Conservation (phyloP, 2,888 invertebrate species). For the Pristionchus fissidentatus region DNA sequence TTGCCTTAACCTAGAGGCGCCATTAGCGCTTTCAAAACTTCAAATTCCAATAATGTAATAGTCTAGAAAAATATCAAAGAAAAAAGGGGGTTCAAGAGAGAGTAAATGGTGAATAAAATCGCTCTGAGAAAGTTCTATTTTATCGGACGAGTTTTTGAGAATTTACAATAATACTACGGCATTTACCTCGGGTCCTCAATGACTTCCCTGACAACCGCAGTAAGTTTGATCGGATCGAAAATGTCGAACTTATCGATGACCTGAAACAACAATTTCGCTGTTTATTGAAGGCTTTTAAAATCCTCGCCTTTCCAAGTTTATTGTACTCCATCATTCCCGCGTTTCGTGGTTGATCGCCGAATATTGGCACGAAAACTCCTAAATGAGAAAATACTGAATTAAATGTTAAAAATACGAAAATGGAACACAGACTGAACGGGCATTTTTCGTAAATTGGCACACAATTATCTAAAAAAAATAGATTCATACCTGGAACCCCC, state of each 20-base stretch:
- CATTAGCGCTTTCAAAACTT: too few species aligned
- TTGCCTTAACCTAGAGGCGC: too few species aligned
- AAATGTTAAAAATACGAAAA: too few species aligned
- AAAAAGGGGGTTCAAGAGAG: too few species aligned
- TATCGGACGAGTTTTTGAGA: background rate
- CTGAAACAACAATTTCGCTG: background rate
- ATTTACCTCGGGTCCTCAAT: background rate
- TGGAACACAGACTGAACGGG: background rate
- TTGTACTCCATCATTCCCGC: slow-evolving; percentile 28
- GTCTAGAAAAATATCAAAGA: too few species aligned
- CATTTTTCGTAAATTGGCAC: too few species aligned
- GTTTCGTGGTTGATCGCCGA: background rate
- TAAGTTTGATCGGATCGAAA: background rate
- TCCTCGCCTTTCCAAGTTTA: background rate
- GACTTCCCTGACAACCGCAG: background rate
- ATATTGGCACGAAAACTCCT: slow-evolving; percentile 6
- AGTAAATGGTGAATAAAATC: too few species aligned
- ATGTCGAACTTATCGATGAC: background rate
- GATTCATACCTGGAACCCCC: background rate
- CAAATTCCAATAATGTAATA: too few species aligned
- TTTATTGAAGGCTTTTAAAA: background rate
- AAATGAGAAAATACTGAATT: too few species aligned
- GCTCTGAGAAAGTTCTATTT: too few species aligned
- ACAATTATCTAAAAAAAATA: background rate
- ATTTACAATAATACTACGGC: too few species aligned